Conservation (phyloP, 2,113 vertebrate species). For the Ovibos moschatus region DNA sequence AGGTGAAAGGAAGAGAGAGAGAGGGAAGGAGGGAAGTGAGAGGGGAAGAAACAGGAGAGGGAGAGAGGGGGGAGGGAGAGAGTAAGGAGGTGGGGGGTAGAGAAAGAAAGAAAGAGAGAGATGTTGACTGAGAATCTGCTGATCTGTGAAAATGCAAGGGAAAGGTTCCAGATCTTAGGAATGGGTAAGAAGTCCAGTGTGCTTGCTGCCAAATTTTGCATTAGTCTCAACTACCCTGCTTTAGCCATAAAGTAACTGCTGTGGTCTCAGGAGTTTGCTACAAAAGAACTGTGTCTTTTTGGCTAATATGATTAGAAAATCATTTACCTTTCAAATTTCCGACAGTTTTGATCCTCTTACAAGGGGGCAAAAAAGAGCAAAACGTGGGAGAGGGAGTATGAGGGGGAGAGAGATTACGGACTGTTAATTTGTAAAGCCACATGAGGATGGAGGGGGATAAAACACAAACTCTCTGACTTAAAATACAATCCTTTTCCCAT, state of each 20-base stretch:
- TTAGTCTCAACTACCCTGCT: constrained; percentile 63
- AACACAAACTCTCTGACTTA: background rate
- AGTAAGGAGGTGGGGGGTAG: accelerated
- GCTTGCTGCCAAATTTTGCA: constrained; percentile 70
- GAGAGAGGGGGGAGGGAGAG: background rate
- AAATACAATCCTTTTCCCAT: background rate
- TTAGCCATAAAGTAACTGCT: constrained; percentile 56
- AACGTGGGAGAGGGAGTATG: background rate
- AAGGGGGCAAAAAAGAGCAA: background rate
- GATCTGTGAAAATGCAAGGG: constrained; percentile 51
- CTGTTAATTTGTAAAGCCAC: background rate
- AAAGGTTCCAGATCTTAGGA: constrained; percentile 53
- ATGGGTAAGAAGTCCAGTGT: constrained; percentile 19
- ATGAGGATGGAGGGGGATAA: background rate
- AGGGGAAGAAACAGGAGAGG: background rate
- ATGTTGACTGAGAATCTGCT: constrained; percentile 24
- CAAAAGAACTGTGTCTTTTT: constrained; percentile 60
- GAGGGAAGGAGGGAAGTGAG: accelerated
- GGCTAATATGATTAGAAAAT: constrained; percentile 68
- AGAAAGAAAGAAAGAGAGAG: background rate
- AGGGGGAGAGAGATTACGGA: background rate
- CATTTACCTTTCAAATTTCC: constrained; percentile 54
- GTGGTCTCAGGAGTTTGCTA: constrained; percentile 55
- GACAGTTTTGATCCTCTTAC: constrained; percentile 16
- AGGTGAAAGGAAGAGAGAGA: too few relatives aligned